Evolutionary conservation across 2,113 vertebrate species (phyloP), one percentile per base, ranked within the genome.

Genomic region (Todiramphus saurophagus): DNA sequence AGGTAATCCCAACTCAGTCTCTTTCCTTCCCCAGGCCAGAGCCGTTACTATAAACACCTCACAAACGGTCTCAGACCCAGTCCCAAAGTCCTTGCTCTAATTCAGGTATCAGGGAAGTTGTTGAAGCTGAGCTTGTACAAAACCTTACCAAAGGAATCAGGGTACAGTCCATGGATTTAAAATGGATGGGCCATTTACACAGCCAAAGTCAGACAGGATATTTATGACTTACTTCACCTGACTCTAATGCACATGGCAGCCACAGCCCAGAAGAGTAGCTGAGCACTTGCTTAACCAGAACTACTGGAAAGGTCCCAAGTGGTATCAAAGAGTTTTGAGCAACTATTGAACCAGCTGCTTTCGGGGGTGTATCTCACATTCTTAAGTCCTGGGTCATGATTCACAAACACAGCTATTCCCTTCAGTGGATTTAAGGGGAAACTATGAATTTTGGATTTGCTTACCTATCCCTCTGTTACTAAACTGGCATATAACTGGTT

Each of bases 251-350:
- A 56, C 68, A 41, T 70, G 66, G 76, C 76, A 94, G 68, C 55
- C 88, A 59, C 43, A 55, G 66, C 62, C 55, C 10, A 51, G 50
- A 64, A 56, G 21, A 91, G 85, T 2, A 90, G 68, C 60, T 75
- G 27, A 83, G 77, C 83, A 43, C 89, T 75, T 67, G 93, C 64
- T 86, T 56, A 93, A 94, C 92, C 89, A 88, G 70, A 90, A 92
- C 37, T 56, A 90, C 83, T 82, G 77, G 95, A 89, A 95, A 91
- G 28, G 60, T 75, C 87, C 74, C 68, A 88, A 55, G 28, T 63
- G 50, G 73, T 90, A 88, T 88, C 86, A 94, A 60, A 91, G 85
- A 83, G 53, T 89, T 95, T 88, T 83, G 44, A 92, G 72, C 63
- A 90, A 66, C 63, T 77, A 69, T 48, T 74, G 79, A 94, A 86